These are phyloP conservation scores for Elaphurus davidianus DNA, from an alignment of 2,113 vertebrate genomes.

Conservation along the genomic window DNA sequence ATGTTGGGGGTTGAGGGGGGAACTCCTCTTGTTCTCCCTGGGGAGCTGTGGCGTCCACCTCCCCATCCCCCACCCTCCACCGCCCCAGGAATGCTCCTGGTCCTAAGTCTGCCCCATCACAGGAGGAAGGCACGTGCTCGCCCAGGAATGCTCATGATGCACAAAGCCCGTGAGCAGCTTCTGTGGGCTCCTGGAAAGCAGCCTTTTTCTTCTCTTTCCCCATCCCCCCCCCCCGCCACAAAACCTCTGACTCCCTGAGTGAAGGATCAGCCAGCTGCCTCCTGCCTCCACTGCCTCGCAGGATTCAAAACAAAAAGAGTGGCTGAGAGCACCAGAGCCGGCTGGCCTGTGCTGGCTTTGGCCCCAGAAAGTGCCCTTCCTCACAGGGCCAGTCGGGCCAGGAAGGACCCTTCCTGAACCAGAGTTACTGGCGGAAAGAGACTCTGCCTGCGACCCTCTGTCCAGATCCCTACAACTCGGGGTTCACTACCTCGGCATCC, in stretches of 20 bases:
- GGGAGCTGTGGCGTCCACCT: neutral
- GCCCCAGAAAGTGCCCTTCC: neutral
- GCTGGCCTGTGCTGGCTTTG: neutral
- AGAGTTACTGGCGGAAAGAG: neutral
- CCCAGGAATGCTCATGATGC: neutral
- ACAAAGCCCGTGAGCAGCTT: rapidly evolving
- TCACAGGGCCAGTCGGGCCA: neutral
- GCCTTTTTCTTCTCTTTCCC: neutral
- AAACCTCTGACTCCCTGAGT: rapidly evolving
- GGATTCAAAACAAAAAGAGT: neutral
- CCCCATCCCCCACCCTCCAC: neutral
- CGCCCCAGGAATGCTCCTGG: neutral
- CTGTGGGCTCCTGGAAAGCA: rapidly evolving
- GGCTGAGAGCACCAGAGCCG: neutral
- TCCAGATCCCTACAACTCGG: neutral
- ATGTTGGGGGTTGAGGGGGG: neutral
- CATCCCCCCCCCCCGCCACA: neutral
- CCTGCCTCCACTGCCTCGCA: neutral
- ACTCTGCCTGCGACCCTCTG: neutral
- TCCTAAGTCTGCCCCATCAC: neutral
- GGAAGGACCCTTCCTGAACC: no score
- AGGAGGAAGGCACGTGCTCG: neutral
- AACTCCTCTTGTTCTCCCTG: neutral
- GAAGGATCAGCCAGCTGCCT: neutral
- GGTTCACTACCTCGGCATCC: neutral